phyloP scores from a whole-genome alignment of 1,140 invertebrate genomes.

The Eupristina koningsbergeri region DNA sequence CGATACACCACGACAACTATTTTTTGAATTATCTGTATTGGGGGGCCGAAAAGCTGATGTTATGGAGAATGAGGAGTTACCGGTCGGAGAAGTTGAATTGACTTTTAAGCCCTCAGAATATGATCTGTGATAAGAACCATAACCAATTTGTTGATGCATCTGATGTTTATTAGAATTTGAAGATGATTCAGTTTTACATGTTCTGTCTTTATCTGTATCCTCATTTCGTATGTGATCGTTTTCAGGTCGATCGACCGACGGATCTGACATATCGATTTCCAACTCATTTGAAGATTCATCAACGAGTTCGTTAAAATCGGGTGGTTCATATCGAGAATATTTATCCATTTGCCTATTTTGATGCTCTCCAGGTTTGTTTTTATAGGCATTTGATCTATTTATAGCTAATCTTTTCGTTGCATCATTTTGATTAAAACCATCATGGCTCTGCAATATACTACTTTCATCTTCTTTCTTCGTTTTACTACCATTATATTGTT shows the following conservation, averaged over 20 bases:
- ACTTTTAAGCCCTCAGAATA: constrained; percentile 64
- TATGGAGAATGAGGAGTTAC: constrained; percentile 77
- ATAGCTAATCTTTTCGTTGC: constrained; percentile 55
- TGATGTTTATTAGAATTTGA: constrained; percentile 55
- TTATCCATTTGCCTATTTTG: constrained; percentile 58
- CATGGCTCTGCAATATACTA: constrained; percentile 64
- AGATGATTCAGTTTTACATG: constrained; percentile 65
- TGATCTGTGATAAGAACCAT: constrained; percentile 65
- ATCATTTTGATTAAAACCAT: constrained; percentile 56
- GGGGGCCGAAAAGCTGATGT: constrained; percentile 85
- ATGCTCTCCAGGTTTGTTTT: constrained; percentile 58
- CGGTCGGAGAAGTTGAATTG: constrained; percentile 58
- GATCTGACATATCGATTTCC: constrained; percentile 85
- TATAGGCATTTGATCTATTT: constrained; percentile 57
- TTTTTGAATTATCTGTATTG: constrained; percentile 67
- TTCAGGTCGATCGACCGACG: constrained; percentile 71
- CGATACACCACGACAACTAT: constrained; percentile 67
- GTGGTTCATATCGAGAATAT: constrained; percentile 78
- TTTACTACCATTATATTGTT: constrained; percentile 58
- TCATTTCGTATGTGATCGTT: constrained; percentile 49
- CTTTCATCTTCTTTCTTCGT: constrained; percentile 59
- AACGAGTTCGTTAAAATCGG: constrained; percentile 85
- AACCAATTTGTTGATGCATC: constrained; percentile 55
- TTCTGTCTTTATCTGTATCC: constrained; percentile 66
- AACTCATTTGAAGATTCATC: constrained; percentile 86